Evolutionary conservation across 2,797 vertebrate species (phyloP), one percentile per base, ranked within the genome.

Genomic region (Yasuhikotakia modesta): DNA sequence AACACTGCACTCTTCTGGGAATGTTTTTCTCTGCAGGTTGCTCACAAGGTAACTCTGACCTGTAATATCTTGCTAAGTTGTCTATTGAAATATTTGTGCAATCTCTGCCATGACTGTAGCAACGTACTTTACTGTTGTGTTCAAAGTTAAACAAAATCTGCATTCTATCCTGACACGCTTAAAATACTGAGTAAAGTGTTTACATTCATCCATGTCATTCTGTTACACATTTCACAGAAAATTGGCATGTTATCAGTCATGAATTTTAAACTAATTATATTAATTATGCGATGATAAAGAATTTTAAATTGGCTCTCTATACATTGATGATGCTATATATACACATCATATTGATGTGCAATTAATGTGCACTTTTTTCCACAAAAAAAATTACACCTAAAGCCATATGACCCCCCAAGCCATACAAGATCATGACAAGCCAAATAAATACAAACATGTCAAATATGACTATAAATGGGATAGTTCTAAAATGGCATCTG

Each of bases 1-100:
- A 84, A 89, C 85, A 89, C 87, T 91, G 90, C 89, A 87, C 88
- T 82, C 91, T 91, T 85, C 91, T 92, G 91, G 92, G 85, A 65
- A 79, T 72, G 83, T 82, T 67, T 78, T 83, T 85, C 73, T 68
- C 86, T 89, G 86, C 90, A 90, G 82, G 78, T 84, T 71, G 75
- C 66, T 73, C 79, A 78, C 79, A 74, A 79, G 73, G 64, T 71
- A 65, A 79, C 72, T 57, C 14, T 50, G 14, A 50, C 46, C 14
- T 50, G 46, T 85, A 53, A 77, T 76, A 5, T 4, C 52, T 60
- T 81, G 82, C 76, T 83, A 81, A 74, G 16, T 81, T 72, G 60
- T 80, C 22, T 57, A 58, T 72, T 70, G 67, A 72, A 79, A 80
- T 85, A 79, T 76, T 81, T 81, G 82, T 84, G 74, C 81, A 81